Evolutionary conservation across 37 sponge, comb jelly and placozoan species (phyloP).

Genomic region (Eunapius fragilis): DNA sequence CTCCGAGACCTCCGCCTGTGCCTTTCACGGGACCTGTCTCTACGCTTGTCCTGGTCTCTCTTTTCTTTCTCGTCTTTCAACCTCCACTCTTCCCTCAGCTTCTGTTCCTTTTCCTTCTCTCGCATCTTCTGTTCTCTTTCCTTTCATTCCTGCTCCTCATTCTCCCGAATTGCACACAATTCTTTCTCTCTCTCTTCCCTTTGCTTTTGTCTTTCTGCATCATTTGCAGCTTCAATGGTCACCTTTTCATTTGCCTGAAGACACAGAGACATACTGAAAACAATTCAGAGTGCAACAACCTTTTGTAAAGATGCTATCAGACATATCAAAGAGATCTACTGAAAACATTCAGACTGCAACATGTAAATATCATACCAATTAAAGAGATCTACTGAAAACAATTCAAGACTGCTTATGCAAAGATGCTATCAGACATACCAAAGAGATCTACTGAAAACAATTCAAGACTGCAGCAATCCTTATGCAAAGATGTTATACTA

Average conservation of each 20-base stretch:
- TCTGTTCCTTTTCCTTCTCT: not conserved
- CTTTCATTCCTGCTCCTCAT: conserved; percentile 6
- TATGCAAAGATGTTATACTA: not conserved
- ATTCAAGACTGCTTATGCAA: too few relatives aligned
- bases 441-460: too few relatives aligned
- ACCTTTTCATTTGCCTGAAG: conserved; percentile 11
- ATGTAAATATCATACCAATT: too few relatives aligned
- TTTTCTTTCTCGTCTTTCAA: conserved; percentile 35
- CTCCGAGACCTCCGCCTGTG: conserved; percentile 4
- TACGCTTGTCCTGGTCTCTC: conserved; percentile 21
- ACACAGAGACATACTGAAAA: too few relatives aligned
- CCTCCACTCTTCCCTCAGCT: conserved; percentile 13
- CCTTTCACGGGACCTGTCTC: conserved; percentile 24
- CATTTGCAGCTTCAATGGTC: conserved; percentile 1
- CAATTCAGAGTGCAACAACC: too few relatives aligned
- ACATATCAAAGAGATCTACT: too few relatives aligned
- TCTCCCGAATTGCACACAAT: conserved; percentile 22
- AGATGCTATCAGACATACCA: too few relatives aligned
- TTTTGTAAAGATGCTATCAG: not conserved
- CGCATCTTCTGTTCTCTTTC: not conserved
- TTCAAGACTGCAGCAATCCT: too few relatives aligned
- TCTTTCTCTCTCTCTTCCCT: conserved; percentile 21
- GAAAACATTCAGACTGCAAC: too few relatives aligned
- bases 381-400: too few relatives aligned
- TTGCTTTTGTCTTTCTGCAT: conserved; percentile 43